A percentile compares a stretch with the other conserved stretches of the same genome.
These are phyloP conservation scores for Chloroceryle aenea DNA, from an alignment of 2,113 vertebrate genomes.

Conservation along the genomic window DNA sequence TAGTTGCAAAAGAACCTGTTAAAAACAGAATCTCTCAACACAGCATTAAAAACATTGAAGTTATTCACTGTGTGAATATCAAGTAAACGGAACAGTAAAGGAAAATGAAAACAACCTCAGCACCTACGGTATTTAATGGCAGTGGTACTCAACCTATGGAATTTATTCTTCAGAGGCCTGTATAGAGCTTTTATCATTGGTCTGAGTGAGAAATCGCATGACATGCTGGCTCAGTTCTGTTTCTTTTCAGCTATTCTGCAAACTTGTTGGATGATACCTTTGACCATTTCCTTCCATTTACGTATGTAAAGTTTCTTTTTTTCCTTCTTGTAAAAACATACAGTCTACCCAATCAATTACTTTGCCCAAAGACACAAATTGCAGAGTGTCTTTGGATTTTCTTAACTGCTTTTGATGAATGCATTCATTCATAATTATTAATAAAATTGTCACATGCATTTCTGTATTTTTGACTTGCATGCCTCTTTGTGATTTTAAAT, in stretches of 20 bases:
- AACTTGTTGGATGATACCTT: conserved; percentile 28
- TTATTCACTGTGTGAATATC: too few relatives aligned
- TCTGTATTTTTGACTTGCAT: conserved; percentile 27
- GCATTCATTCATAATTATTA: conserved; percentile 26
- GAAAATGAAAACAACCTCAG: conserved; percentile 41
- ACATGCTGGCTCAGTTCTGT: conserved; percentile 1
- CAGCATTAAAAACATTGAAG: conserved; percentile 26
- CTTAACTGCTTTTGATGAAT: conserved; percentile 30
- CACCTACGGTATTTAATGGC: conserved; percentile 37
- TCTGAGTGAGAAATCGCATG: conserved; percentile 23
- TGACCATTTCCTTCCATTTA: conserved; percentile 24
- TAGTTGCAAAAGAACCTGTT: conserved; percentile 21
- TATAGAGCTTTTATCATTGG: conserved; percentile 45
- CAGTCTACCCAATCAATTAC: conserved; percentile 18
- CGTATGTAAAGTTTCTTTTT: neutral
- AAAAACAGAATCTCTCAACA: neutral
- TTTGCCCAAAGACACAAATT: neutral
- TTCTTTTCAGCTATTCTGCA: conserved; percentile 15
- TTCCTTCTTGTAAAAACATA: conserved; percentile 32
- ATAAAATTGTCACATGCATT: neutral
- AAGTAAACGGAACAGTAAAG: conserved; percentile 21
- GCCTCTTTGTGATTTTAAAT: conserved; percentile 44
- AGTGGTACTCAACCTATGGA: conserved; percentile 10
- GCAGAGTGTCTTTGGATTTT: neutral
- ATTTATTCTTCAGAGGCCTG: conserved; percentile 29